Percentiles rank a stretch among this genome's conserved stretches.
phyloP scores from a whole-genome alignment of 2,888 invertebrate species.

The Kuschelorhynchus macadamiae region DNA sequence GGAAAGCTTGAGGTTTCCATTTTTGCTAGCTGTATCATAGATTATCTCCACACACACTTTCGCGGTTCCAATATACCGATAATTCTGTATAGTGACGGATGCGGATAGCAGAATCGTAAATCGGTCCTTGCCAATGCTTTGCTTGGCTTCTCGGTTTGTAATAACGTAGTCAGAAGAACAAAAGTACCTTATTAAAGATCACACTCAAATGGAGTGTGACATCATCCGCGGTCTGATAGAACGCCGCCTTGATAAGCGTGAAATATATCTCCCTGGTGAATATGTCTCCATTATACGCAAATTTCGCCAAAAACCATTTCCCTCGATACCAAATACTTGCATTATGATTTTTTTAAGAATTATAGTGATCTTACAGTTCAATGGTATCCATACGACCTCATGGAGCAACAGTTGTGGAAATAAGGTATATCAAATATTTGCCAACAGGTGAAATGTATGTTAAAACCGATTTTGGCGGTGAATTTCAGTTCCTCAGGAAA shows the following conservation, averaged over 20 bases:
- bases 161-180: neutral
- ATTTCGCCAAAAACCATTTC: no score
- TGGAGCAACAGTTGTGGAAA: neutral
- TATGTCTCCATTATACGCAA: neutral
- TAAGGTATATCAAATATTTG: neutral
- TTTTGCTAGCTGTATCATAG: neutral
- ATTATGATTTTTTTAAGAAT: neutral
- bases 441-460: neutral
- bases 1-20: neutral
- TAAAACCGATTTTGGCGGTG: neutral
- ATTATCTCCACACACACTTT: neutral
- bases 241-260: no score
- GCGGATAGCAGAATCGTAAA: neutral
- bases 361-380: neutral
- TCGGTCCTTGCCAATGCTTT: neutral
- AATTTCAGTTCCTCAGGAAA: neutral
- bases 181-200: no score
- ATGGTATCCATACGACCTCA: neutral
- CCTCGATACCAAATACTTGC: neutral
- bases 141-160: neutral
- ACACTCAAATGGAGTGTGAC: neutral
- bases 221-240: neutral
- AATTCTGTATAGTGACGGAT: neutral
- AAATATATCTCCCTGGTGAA: no score
- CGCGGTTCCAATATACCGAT: neutral